Evolutionary conservation across 2,888 invertebrate genomes (phyloP).

Genomic region (Macrosiphum euphorbiae): DNA sequence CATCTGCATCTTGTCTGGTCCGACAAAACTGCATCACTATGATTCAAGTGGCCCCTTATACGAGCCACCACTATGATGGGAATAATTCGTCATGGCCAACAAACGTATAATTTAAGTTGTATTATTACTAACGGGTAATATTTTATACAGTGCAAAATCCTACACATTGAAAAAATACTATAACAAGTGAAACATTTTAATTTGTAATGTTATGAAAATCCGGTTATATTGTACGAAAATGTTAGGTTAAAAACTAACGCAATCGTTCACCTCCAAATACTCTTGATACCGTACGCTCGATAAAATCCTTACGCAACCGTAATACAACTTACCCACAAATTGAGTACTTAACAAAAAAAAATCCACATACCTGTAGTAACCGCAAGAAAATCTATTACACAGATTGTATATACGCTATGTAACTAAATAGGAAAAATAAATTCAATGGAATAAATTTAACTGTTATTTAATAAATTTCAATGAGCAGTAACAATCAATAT

Average conservation of each 20-base stretch:
- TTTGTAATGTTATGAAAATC: not conserved
- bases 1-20: not conserved
- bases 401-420: not conserved
- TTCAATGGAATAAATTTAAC: not conserved
- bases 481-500: not conserved
- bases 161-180: too few species aligned
- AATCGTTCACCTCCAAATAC: not conserved
- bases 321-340: too few species aligned
- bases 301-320: too few species aligned
- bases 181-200: not conserved
- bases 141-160: too few species aligned
- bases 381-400: not conserved
- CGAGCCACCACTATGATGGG: too few species aligned
- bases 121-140: too few species aligned
- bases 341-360: too few species aligned
- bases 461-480: not conserved
- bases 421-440: not conserved
- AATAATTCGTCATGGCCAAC: too few species aligned
- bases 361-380: too few species aligned
- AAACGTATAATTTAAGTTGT: too few species aligned
- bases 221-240: not conserved
- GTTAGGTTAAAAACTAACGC: not conserved
- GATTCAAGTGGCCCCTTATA: not conserved
- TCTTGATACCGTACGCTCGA: not conserved
- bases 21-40: not conserved